A percentile compares a stretch with the other conserved stretches of the same genome.
Conservation (phyloP, 1,140 invertebrate genomes). For the Drosophila ficusphila region DNA sequence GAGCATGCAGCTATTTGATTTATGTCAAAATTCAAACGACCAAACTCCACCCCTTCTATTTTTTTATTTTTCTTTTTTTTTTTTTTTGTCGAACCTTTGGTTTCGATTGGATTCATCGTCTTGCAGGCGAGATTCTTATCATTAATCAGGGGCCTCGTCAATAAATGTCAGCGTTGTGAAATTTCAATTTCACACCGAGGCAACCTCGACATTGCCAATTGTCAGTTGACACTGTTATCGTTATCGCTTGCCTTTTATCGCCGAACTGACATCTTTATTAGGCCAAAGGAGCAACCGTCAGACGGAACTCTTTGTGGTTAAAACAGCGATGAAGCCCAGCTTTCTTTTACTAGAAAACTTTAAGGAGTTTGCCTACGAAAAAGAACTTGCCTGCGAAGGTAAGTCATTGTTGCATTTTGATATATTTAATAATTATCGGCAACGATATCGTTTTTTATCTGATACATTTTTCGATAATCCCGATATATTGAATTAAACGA, state of each 20-base stretch:
- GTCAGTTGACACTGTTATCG: slow-evolving; percentile 66
- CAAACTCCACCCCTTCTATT: slow-evolving; percentile 19
- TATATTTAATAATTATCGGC: too few relatives aligned
- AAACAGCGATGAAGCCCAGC: neutral
- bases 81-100: slow-evolving; percentile 24
- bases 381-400: neutral
- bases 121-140: slow-evolving; percentile 64
- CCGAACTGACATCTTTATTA: slow-evolving; percentile 55
- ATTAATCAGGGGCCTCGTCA: slow-evolving; percentile 80
- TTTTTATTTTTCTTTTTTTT: slow-evolving; percentile 6
- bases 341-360: neutral
- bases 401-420: neutral
- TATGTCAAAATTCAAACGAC: slow-evolving; percentile 83
- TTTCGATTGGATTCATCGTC: slow-evolving; percentile 5
- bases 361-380: neutral
- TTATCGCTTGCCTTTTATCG: slow-evolving; percentile 61
- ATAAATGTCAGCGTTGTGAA: slow-evolving; percentile 82
- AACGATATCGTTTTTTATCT: too few relatives aligned
- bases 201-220: slow-evolving; percentile 51
- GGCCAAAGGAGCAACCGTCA: neutral
- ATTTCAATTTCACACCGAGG: slow-evolving; percentile 79
- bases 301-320: too few relatives aligned
- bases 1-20: slow-evolving; percentile 83
- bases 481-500: too few relatives aligned
- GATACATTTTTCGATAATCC: too few relatives aligned